phyloP scores from a whole-genome alignment of 2,888 invertebrate species.

The Hoplodrina blanda region DNA sequence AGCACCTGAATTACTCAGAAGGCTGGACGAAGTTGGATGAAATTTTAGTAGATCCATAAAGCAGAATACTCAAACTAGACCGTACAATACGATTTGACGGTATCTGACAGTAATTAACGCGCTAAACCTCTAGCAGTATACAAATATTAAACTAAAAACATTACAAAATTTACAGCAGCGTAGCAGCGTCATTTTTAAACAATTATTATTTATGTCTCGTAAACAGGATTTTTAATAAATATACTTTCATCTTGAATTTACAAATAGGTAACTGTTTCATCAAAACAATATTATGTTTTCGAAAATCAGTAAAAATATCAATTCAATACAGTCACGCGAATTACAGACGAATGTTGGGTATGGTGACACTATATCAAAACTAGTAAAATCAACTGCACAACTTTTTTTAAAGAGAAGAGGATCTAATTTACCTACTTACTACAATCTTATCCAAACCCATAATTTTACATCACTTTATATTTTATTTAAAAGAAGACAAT shows the following conservation, averaged over 20 bases:
- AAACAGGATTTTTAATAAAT: neutral
- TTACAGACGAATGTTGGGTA: too few species aligned
- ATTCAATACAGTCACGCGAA: neutral
- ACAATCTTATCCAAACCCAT: neutral
- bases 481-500: too few species aligned
- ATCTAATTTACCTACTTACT: neutral
- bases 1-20: constrained; percentile 11
- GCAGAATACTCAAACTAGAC: neutral
- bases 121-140: neutral
- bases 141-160: neutral
- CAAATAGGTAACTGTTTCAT: neutral
- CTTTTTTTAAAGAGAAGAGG: neutral
- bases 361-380: too few species aligned
- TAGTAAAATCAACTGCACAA: too few species aligned
- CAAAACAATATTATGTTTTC: neutral
- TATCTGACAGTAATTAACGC: neutral
- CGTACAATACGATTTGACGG: neutral
- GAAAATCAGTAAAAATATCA: neutral
- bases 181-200: neutral
- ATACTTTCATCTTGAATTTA: neutral
- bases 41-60: neutral
- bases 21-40: neutral
- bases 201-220: neutral
- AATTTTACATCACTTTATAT: too few species aligned
- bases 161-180: neutral